These are phyloP conservation scores for Siniperca chuatsi DNA, from an alignment of 2,113 vertebrate genomes.

Conservation along the genomic window DNA sequence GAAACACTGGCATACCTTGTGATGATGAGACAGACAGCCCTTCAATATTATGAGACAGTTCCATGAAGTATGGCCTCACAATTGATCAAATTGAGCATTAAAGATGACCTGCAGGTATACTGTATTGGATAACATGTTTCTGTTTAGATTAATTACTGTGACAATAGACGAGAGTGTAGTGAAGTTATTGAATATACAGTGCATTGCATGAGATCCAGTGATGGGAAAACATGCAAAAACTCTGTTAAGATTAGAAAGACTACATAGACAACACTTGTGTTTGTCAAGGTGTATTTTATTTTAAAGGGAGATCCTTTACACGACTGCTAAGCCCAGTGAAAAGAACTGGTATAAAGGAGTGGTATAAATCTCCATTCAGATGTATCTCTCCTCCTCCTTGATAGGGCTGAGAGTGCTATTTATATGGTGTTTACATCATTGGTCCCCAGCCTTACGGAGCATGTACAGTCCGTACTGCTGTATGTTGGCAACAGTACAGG, in stretches of 20 bases:
- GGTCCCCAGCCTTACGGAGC: conserved; percentile 1
- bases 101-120: neutral
- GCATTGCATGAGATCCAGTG: neutral
- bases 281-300: neutral
- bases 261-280: neutral
- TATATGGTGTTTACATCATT: conserved; percentile 46
- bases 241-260: neutral
- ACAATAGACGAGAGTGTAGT: neutral
- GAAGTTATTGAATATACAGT: neutral
- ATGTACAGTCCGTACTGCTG: conserved; percentile 26
- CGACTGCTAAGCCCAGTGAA: neutral
- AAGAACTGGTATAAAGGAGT: neutral
- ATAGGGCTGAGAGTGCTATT: conserved; percentile 15
- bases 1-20: no score
- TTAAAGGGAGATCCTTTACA: neutral
- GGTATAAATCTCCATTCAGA: conserved; percentile 17
- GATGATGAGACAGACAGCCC: neutral
- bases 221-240: neutral
- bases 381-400: neutral
- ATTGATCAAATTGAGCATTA: no score
- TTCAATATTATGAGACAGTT: no score
- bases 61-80: no score
- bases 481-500: conserved; percentile 75
- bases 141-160: neutral
- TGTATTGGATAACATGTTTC: neutral